phyloP scores from a whole-genome alignment of 2,888 invertebrate species.

The Lapara coniferarum region DNA sequence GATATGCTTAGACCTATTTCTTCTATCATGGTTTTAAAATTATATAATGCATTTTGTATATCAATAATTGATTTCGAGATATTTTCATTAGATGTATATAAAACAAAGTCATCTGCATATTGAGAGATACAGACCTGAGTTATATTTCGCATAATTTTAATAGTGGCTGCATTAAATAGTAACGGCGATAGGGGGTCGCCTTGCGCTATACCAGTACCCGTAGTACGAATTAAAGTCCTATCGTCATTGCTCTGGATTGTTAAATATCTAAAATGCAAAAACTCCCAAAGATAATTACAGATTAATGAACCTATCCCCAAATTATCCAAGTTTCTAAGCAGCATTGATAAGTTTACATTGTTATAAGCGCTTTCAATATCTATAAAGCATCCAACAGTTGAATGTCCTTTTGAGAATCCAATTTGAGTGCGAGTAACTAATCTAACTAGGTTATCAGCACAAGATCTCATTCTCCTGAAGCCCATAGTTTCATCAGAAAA shows the following conservation, averaged over 20 bases:
- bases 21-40: constrained; percentile 28
- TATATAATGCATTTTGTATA: constrained; percentile 32
- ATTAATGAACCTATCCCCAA: constrained; percentile 35
- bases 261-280: constrained; percentile 33
- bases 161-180: neutral
- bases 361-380: constrained; percentile 45
- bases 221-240: constrained; percentile 25
- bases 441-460: constrained; percentile 29
- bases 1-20: constrained; percentile 36
- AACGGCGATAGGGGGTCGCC: constrained; percentile 1
- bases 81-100: neutral
- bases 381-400: constrained; percentile 40
- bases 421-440: constrained; percentile 30
- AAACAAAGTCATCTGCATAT: constrained; percentile 6
- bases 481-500: constrained; percentile 27
- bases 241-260: constrained; percentile 28
- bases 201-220: constrained; percentile 40
- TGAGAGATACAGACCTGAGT: neutral
- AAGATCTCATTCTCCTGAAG: constrained; percentile 32
- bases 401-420: constrained; percentile 33
- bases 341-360: constrained; percentile 31
- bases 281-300: constrained; percentile 38
- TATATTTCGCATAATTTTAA: neutral
- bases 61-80: neutral
- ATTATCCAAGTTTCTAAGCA: constrained; percentile 34